Evolutionary conservation across 2,888 invertebrate genomes (phyloP), one percentile per base, ranked within the genome.

Genomic region (Himalopsyche tibetana): DNA sequence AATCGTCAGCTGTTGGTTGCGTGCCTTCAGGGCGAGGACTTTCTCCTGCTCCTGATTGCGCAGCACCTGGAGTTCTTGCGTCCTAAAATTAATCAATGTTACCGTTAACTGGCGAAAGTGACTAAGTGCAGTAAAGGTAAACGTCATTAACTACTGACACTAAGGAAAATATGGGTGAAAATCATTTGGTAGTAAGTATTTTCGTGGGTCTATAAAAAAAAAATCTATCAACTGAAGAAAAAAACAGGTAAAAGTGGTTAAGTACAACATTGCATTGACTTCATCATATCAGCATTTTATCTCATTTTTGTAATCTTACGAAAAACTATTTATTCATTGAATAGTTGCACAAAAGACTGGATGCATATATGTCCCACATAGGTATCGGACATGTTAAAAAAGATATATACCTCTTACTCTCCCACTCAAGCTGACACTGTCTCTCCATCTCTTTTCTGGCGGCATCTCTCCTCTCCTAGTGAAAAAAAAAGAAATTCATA

Each of bases 361-460:
- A 28, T 28, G 28, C 28, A 28, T 2, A 28, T 28, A 28, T 28
- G 28, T 28, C 2, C 28, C 28, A 28, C 28, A 28, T 28, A 28
- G 28, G 28, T 28, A 28, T 0, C 28, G 28, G 28, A 28, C 28
- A 28, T 28, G 28, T 45, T 0, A 40, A 40, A 40, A 40, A 5
- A 6, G 40, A 6, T 40, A 45, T 45, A 45, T 89, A 88, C 91
- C 97, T 95, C 90, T 98, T 98, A 90, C 97, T 97, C 92, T 99
- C 99, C 97, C 98, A 98, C 91, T 99, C 99, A 85, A 97, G 93
- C 90, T 99, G 98, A 82, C 99, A 94, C 90, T 99, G 99, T 82
- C 98, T 94, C 90, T 99, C 98, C 95, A 98, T 96, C 93, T 99
- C 99, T 91, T 93, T 93, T 12, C 93, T 91, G 0, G 93, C 93